Base-by-base conservation (phyloP, 2,888 invertebrate species). In the Mesoligia furuncula region DNA sequence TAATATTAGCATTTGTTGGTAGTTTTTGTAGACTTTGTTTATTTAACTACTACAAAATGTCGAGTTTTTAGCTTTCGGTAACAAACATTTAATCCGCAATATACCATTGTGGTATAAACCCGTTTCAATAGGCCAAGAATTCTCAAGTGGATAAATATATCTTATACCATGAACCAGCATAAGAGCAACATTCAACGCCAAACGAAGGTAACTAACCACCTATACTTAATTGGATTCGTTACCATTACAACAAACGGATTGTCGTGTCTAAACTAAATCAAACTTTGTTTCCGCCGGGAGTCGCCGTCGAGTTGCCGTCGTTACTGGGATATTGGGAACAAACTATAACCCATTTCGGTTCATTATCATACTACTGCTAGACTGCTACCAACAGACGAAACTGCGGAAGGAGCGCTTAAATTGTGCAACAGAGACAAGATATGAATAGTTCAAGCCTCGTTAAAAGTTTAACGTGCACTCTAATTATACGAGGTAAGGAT, bases 221-320 rank as follows among this genome's bases (percentile, higher is more conserved):
- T 90, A 90, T 93, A 42, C 42, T 42, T 42, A 94, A 94, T 94
- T 94, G 92, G 93, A 92, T 94, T 93, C 90, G 91, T 93, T 92
- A 92, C 91, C 90, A 92, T 92, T 91, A 92, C 91, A 91, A 92
- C 92, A 93, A 93, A 91, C 93, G 92, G 93, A 95, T 94, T 94
- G 93, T 93, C 93, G 92, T 92, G 92, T 94, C 94, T 94, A 92
- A 95, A 95, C 95, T 95, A 94, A 95, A 96, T 95, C 94, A 95
- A 96, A 96, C 93, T 96, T 95, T 94, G 93, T 92, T 93, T 94
- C 95, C 95, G 90, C 84, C 89, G 95, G 94, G 95, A 94, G 90
- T 89, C 84, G 86, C 86, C 87, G 88, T 88, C 90, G 89, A 90
- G 91, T 87, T 90, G 88, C 86, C 91, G 89, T 91, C 92, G 91